Base-by-base conservation (phyloP, 2,888 invertebrate genomes). In the Yponomeuta cagnagella region DNA sequence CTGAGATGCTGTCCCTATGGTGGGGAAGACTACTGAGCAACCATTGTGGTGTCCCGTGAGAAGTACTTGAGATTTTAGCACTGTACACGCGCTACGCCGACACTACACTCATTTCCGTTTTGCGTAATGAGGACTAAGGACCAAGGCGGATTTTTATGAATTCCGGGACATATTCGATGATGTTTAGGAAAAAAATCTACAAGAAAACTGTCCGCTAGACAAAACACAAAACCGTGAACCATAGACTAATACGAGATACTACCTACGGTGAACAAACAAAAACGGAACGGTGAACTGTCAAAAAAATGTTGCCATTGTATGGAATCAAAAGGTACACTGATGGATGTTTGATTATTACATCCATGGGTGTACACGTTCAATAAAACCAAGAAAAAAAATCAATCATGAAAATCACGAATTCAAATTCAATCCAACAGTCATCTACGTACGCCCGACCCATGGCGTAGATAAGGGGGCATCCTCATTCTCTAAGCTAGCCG, bases 1-100 rank as follows among this genome's bases (percentile, higher is more conserved):
- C 74, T 75, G 77, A 86, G 87, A 88, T 87, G 86, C 82, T 83
- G 80, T 80, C 81, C 82, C 80, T 70, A 33, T 68, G 52, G 68
- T 68, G 68, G 69, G 69, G 69, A 69, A 63, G 69, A 69, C 6
- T 63, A 69, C 2, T 63, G 69, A 63, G 69, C 69, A 69, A 63
- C 69, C 69, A 69, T 69, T 69, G 69, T 69, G 63, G 10, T 67
- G 65, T 31, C 5, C 15, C 52, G 65, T 65, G 65, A 65, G 65
- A n/a, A 10, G 65, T 30, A 65, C 33, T 65, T 31, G 31, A 30
- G 65, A 31, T 33, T 65, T 31, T 5, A 30, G 10, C 65, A 65
- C 23, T 65, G n/a, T 10, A 30, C 31, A 23, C 33, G 65, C 65
- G 31, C 12, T 58, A 65, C 65, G 15, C 15, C 52, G 52, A 58